Base-by-base conservation (phyloP, 2,113 vertebrate genomes). In the Heloderma charlesbogerti region DNA sequence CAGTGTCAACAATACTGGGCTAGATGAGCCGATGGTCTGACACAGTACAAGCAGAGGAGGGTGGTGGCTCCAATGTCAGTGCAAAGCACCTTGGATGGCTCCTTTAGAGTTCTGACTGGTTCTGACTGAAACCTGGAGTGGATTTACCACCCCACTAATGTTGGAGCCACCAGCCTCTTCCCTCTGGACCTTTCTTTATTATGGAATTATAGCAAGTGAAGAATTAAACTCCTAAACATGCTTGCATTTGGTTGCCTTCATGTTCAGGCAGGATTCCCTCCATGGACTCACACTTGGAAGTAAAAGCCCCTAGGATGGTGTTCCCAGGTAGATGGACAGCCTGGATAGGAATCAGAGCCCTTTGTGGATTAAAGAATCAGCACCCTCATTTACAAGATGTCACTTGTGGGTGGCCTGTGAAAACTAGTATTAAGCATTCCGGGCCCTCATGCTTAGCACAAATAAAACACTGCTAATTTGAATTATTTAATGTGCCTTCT, bases 221-320 rank as follows among this genome's bases (percentile, higher is more conserved):
- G 92, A 90, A 94, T 94, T 92, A 89, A 92, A 81, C 89, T 81
- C 82, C 86, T 86, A 89, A 96, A 92, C 89, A 88, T 27, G 86
- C 78, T 81, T 89, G 92, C 75, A 93, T 94, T 67, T 87, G 94
- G 51, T 72, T 86, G 79, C n/a, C 67, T 63, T 43, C 9, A 43
- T 40, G 45, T 83, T 15, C 37, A 63, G 69, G 29, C 20, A 37
- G 74, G 18, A 63, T 84, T 77, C 37, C 66, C 43, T 66, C 74
- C 8, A 15, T 85, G 54, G 74, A 9, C 37, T 77, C 20, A 27
- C 29, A 34, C 74, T 51, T n/a, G 57, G 18, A 57, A 82, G 0
- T 40, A 13, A 22, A 84, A 63, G 29, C 71, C 54, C 27, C 18
- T 60, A 74, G 67, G 27, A 72, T 29, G 18, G 4, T 9, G 12